A percentile compares a stretch with the other conserved stretches of the same genome.
Evolutionary conservation across 2,113 vertebrate species (phyloP).

Genomic region (Protobothrops flavoviridis): DNA sequence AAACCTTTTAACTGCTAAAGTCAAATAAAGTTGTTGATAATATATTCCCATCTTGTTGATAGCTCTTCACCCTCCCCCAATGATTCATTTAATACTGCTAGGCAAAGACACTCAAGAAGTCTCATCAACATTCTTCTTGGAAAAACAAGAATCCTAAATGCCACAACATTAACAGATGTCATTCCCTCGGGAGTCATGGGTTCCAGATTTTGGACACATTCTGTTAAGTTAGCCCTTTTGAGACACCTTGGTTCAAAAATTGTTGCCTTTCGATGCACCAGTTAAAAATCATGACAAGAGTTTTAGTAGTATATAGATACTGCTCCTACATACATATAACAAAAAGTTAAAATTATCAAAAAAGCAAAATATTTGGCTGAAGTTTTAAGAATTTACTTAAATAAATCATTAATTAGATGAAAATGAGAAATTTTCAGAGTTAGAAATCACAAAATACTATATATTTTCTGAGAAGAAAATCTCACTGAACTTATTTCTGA

Average conservation of each 20-base stretch:
- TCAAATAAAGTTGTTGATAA: not conserved
- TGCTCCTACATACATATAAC: fast-evolving
- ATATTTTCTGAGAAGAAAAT: not conserved
- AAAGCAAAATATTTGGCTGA: not conserved
- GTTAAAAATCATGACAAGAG: not conserved
- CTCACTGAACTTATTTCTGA: not conserved
- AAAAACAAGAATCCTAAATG: not conserved
- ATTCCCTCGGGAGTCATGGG: not conserved
- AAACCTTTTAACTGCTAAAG: not conserved
- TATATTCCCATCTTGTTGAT: not conserved
- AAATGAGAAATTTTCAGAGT: not conserved
- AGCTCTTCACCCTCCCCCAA: not conserved
- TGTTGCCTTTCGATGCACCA: not conserved
- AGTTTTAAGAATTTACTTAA: not conserved
- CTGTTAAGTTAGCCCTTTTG: not conserved
- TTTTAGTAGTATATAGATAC: not conserved
- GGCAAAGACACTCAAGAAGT: not conserved
- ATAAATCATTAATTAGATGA: not conserved
- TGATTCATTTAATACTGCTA: not conserved
- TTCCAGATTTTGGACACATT: not conserved
- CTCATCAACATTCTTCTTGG: not conserved
- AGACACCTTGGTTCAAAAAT: not conserved
- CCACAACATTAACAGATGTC: not conserved
- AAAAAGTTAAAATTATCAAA: not conserved
- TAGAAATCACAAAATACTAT: not conserved